phyloP scores from a whole-genome alignment of 2,797 vertebrate genomes.

The Anabas testudineus region DNA sequence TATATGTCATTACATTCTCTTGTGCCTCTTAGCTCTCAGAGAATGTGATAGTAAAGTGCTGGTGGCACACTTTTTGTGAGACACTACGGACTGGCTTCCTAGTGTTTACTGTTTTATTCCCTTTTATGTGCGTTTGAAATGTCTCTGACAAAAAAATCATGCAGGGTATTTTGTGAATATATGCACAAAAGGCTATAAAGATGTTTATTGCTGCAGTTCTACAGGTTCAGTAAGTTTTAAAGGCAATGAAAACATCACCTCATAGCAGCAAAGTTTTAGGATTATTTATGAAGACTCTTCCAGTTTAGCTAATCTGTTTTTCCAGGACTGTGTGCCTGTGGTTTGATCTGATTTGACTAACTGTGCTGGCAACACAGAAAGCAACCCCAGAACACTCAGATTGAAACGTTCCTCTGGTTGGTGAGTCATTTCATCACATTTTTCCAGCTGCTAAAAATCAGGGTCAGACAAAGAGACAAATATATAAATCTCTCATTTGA shows the following conservation, averaged over 20 bases:
- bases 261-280: not conserved
- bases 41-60: conserved; percentile 15
- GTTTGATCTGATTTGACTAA: too few relatives aligned
- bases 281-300: too few relatives aligned
- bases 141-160: conserved; percentile 17
- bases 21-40: conserved; percentile 12
- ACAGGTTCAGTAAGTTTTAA: not conserved
- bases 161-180: conserved; percentile 9
- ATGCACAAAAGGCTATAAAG: conserved; percentile 11
- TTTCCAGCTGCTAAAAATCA: too few relatives aligned
- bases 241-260: not conserved
- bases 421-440: too few relatives aligned
- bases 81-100: conserved; percentile 8
- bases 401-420: too few relatives aligned
- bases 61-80: conserved; percentile 30
- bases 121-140: conserved; percentile 43
- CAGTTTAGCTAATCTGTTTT: too few relatives aligned
- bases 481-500: not conserved
- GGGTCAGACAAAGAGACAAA: not conserved
- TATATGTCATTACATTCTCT: conserved; percentile 34
- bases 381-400: too few relatives aligned
- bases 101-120: conserved; percentile 37
- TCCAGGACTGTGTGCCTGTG: too few relatives aligned
- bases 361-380: too few relatives aligned
- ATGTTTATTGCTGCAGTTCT: not conserved